phyloP scores from a whole-genome alignment of 2,113 vertebrate genomes.

The Peucedramus taeniatus region DNA sequence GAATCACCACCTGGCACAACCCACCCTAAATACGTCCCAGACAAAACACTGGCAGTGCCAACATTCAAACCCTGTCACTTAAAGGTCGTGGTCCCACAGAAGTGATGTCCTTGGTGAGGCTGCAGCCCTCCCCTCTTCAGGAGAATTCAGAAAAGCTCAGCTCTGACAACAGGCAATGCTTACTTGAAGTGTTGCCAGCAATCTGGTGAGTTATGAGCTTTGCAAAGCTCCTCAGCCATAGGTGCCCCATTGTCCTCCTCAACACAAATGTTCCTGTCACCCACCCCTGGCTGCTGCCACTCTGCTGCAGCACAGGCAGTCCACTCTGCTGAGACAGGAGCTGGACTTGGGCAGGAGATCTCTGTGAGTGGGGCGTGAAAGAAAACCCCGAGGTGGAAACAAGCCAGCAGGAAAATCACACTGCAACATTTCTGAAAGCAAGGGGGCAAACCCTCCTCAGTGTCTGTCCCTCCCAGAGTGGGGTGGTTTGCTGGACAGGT shows the following conservation, averaged over 20 bases:
- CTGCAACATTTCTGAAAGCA: not conserved
- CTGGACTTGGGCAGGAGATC: not conserved
- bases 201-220: not conserved
- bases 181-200: not conserved
- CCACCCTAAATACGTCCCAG: not conserved
- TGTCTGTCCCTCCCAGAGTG: not conserved
- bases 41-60: not conserved
- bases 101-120: rapidly evolving
- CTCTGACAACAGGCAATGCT: not conserved
- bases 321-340: not conserved
- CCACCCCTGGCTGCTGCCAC: not conserved
- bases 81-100: not conserved
- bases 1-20: rapidly evolving
- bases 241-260: not conserved
- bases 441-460: not conserved
- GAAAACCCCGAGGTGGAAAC: not conserved
- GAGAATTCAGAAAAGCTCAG: not conserved
- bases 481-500: not conserved
- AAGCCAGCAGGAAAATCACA: not conserved
- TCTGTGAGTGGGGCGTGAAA: not conserved
- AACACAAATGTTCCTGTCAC: not conserved
- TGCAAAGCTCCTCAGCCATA: not conserved
- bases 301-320: not conserved
- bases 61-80: not conserved
- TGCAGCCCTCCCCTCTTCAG: not conserved